Evolutionary conservation across 2,113 vertebrate genomes (phyloP), one percentile per base, ranked within the genome.

Genomic region (Sciurus niger): DNA sequence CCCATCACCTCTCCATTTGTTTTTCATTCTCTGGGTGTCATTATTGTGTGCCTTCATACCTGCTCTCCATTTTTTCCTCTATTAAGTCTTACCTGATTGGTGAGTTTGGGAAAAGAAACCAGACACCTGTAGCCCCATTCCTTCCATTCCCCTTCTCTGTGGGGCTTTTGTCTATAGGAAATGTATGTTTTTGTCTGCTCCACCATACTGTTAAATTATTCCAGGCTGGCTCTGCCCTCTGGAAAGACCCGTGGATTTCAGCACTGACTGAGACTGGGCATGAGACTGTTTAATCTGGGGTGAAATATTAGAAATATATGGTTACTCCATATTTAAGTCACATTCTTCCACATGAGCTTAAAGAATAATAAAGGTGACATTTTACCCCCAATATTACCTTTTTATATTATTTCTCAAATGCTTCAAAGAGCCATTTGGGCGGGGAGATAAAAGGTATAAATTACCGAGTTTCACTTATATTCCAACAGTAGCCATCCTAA

Each of bases 321-420:
- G 24, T 79, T 55, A 43, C 46, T 53, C 37, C 4, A 40, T 4
- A 28, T 24, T 58, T 60, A 82, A 89, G 40, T 22, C 48, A 24
- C 22, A 30, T 30, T 94, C 5, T 80, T 84, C n/a, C 17, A 30
- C 37, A 48, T 55, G 14, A 48, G 13, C 40, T 58, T 70, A 58
- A 79, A 37, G 51, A n/a, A 32, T 70, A 73, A 12, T 8, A 51
- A 72, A 87, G 25, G 18, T 80, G 22, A 74, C 77, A 58, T 73
- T 95, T 86, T 90, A 67, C 90, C 5, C 28, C 43, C 25, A 60
- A 48, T 63, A 32, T 86, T 94, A 37, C 22, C 48, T 28, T 84
- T 85, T 72, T 53, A 24, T 40, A 32, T 96, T 79, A 55, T 89
- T 84, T 96, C 48, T 89, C 40, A 87, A 95, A 80, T 55, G 51